Evolutionary conservation across 1,140 invertebrate genomes (phyloP).

Genomic region (Orchesella cincta): DNA sequence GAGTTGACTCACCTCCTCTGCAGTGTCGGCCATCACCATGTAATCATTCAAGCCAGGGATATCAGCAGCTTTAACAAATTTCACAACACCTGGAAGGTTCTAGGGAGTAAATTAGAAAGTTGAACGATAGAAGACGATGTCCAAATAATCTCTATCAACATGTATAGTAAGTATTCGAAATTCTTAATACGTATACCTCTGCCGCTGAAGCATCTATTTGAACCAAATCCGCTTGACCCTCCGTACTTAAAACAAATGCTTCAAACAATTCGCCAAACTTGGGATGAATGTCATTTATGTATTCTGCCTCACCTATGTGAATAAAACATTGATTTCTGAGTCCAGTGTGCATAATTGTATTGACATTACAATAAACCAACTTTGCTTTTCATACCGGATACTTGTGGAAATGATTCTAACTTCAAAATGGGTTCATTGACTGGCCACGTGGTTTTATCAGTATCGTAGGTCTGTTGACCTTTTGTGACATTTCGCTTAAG

Average conservation of each 20-base stretch:
- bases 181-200: conserved; percentile 48
- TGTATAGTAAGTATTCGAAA: too few species aligned
- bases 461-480: conserved; percentile 72
- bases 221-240: conserved; percentile 53
- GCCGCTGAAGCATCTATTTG: conserved; percentile 52
- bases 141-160: too few species aligned
- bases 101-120: too few species aligned
- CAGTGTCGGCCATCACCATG: conserved; percentile 17
- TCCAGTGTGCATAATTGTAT: background rate
- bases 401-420: conserved; percentile 72
- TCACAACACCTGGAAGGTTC: conserved; percentile 53
- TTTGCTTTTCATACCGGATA: conserved; percentile 59
- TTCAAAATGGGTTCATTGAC: conserved; percentile 76
- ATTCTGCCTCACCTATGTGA: conserved; percentile 67
- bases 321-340: background rate
- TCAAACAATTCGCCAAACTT: conserved; percentile 56
- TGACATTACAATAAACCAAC: too few species aligned
- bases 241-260: conserved; percentile 56
- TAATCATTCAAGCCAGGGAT: conserved; percentile 54
- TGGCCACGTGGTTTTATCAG: conserved; percentile 73
- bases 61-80: conserved; percentile 54
- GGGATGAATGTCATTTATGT: conserved; percentile 60
- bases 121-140: too few species aligned
- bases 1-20: background rate
- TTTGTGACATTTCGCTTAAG: conserved; percentile 67